Evolutionary conservation across 23 tunicate species (phyloP).

Genomic region (Pegea sp.): DNA sequence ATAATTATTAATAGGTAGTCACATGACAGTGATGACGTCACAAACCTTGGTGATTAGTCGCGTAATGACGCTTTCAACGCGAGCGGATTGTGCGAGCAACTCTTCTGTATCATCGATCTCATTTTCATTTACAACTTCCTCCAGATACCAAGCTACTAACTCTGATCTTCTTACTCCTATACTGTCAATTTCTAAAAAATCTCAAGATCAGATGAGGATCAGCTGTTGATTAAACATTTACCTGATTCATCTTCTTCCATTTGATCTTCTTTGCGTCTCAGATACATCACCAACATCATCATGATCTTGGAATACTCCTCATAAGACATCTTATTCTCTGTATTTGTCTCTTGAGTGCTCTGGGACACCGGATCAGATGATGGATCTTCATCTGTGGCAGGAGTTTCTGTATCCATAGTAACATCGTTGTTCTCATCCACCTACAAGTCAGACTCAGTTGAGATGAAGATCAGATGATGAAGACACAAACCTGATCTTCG

Average conservation of each 20-base stretch:
- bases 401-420: background rate
- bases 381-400: constrained; percentile 1
- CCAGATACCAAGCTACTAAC: constrained; percentile 82
- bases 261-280: constrained; percentile 77
- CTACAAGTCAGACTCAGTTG: background rate
- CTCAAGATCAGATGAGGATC: background rate
- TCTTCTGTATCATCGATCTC: constrained; percentile 52
- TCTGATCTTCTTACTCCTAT: constrained; percentile 43
- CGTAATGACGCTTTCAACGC: constrained; percentile 60
- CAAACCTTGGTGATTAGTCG: constrained; percentile 30
- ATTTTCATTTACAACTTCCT: constrained; percentile 62
- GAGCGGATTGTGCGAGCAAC: constrained; percentile 17
- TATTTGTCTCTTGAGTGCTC: constrained; percentile 7
- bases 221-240: constrained; percentile 5
- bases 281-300: constrained; percentile 67
- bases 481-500: constrained; percentile 5
- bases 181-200: constrained; percentile 1
- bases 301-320: constrained; percentile 73
- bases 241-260: constrained; percentile 2
- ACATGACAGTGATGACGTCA: background rate
- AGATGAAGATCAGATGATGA: background rate
- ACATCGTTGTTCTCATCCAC: background rate
- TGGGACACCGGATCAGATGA: background rate
- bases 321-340: constrained; percentile 31
- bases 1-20: background rate